These are phyloP conservation scores for Halocynthia roretzi DNA, from an alignment of 23 tunicate genomes.

Conservation along the genomic window DNA sequence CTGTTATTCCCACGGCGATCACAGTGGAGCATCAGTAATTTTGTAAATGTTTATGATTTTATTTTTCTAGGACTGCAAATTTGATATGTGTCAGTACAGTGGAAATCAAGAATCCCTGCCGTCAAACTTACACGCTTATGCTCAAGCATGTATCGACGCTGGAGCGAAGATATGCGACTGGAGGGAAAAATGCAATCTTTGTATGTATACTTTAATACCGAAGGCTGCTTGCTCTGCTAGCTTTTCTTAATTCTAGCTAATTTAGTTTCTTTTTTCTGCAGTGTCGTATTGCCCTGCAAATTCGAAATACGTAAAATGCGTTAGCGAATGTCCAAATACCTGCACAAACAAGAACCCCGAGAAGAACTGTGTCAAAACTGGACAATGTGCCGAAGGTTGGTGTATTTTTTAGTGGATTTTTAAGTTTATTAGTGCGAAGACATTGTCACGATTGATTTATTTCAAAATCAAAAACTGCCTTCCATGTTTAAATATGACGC, in stretches of 20 bases:
- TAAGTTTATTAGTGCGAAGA: no score
- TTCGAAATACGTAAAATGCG: constrained; percentile 26
- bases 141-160: constrained; percentile 19
- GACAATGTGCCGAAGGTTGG: no score
- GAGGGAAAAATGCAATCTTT: constrained; percentile 26
- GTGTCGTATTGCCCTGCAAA: constrained; percentile 36
- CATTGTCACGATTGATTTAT: no score
- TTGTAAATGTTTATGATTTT: not conserved
- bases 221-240: no score
- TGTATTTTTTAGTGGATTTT: no score
- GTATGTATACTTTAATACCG: constrained; percentile 5
- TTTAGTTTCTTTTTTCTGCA: not conserved
- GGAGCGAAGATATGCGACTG: constrained; percentile 39
- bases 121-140: constrained; percentile 26
- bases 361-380: constrained; percentile 18
- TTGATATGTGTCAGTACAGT: constrained; percentile 35
- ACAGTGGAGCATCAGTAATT: no score
- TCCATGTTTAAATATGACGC: no score
- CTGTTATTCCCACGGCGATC: no score
- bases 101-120: constrained; percentile 33
- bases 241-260: not conserved
- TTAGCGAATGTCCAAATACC: constrained; percentile 38
- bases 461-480: no score
- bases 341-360: constrained; percentile 25
- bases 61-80: constrained; percentile 34